Evolutionary conservation across 2,797 vertebrate genomes (phyloP).

Genomic region (Sebastes taczanowskii): DNA sequence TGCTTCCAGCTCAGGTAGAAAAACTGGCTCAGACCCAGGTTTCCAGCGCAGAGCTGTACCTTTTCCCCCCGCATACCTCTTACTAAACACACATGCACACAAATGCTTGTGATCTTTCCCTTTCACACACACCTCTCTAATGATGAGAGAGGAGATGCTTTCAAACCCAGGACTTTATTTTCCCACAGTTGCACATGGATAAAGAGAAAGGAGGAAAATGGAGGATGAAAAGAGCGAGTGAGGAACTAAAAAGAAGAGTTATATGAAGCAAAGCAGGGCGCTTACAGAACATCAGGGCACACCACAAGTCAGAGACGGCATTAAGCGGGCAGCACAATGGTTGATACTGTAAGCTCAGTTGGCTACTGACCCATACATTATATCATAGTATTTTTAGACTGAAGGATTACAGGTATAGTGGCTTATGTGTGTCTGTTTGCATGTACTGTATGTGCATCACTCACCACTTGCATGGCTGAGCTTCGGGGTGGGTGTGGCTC

Average conservation of each 20-base stretch:
- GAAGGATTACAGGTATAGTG: neutral
- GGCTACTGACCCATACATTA: slow-evolving; percentile 1
- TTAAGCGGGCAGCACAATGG: neutral
- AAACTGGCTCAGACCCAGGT: slow-evolving; percentile 68
- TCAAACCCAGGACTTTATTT: slow-evolving; percentile 53
- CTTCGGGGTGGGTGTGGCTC: slow-evolving; percentile 97
- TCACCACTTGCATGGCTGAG: slow-evolving; percentile 99
- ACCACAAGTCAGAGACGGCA: slow-evolving; percentile 18
- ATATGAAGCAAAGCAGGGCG: slow-evolving; percentile 22
- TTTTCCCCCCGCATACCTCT: slow-evolving; percentile 22
- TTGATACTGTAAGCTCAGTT: slow-evolving; percentile 5
- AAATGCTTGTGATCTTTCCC: slow-evolving; percentile 56
- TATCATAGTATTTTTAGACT: neutral
- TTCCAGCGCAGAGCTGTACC: slow-evolving; percentile 55
- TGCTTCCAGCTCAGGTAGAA: slow-evolving; percentile 70
- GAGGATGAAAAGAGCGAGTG: slow-evolving; percentile 26
- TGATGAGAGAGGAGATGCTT: slow-evolving; percentile 72
- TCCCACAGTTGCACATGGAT: slow-evolving; percentile 51
- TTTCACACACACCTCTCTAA: slow-evolving; percentile 72
- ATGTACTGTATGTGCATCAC: slow-evolving; percentile 59
- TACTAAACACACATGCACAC: slow-evolving; percentile 38
- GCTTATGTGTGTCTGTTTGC: slow-evolving; percentile 19
- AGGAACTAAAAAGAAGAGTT: slow-evolving; percentile 15
- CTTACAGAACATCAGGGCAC: neutral
- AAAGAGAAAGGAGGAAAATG: slow-evolving; percentile 17